Evolutionary conservation across 2,797 vertebrate genomes (phyloP).

Genomic region (Orestias chungarensis): DNA sequence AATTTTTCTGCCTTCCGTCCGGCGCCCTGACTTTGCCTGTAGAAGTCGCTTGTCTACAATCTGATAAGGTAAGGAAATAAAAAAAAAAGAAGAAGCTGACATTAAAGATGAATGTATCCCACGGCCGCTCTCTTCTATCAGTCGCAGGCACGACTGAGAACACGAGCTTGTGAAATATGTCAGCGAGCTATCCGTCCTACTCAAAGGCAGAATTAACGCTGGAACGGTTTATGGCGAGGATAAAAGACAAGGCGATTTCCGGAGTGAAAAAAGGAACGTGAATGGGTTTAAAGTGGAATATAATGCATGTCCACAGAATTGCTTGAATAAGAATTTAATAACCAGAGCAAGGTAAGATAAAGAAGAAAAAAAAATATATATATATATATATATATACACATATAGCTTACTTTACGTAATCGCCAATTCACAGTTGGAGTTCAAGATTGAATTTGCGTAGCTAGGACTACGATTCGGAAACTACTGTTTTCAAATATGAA

Average conservation of each 20-base stretch:
- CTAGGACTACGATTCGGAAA: no score
- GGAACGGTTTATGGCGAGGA: slow-evolving; percentile 40
- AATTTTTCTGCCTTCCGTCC: slow-evolving; percentile 8
- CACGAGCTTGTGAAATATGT: slow-evolving; percentile 48
- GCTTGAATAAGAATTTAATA: not conserved
- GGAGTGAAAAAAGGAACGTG: slow-evolving; percentile 25
- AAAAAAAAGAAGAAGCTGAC: slow-evolving; percentile 55
- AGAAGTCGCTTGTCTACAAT: slow-evolving; percentile 46
- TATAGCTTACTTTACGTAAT: no score
- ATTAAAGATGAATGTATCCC: slow-evolving; percentile 68
- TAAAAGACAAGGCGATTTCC: slow-evolving; percentile 33
- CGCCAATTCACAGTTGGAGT: no score
- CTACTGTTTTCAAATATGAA: no score
- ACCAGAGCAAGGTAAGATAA: no score
- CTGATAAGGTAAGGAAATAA: slow-evolving; percentile 62
- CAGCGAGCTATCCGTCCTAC: slow-evolving; percentile 39
- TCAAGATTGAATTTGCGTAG: no score
- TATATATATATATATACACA: no score
- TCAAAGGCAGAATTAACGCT: slow-evolving; percentile 39
- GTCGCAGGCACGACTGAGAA: slow-evolving; percentile 38
- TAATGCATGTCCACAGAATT: not conserved
- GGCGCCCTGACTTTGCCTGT: slow-evolving; percentile 30
- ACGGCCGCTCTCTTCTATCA: slow-evolving; percentile 53
- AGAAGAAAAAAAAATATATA: no score
- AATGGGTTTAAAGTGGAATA: slow-evolving; percentile 10